A percentile compares a stretch with the other conserved stretches of the same genome.
These are phyloP conservation scores for Drosophila merina DNA, from an alignment of 2,888 invertebrate species.

Conservation along the genomic window DNA sequence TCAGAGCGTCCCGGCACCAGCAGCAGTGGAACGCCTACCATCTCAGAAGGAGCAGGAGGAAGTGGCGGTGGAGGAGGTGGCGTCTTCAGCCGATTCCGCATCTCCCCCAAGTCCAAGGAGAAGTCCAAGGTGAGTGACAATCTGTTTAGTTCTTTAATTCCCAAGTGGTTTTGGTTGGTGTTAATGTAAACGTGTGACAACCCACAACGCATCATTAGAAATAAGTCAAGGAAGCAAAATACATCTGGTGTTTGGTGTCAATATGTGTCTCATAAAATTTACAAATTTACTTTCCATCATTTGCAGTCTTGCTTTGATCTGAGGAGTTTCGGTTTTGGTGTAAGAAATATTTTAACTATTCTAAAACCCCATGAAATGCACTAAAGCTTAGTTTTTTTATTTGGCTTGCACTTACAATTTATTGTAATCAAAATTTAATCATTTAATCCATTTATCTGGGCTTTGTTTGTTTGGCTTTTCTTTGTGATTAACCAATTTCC, in stretches of 20 bases:
- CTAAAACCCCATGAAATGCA: constrained; percentile 4
- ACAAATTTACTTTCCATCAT: constrained; percentile 57
- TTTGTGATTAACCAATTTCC: constrained; percentile 17
- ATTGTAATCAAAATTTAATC: background rate
- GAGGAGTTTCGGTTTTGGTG: constrained; percentile 84
- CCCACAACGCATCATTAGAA: constrained; percentile 14
- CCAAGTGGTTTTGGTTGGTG: constrained; percentile 9
- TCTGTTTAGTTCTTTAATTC: background rate
- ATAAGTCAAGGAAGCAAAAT: constrained; percentile 6
- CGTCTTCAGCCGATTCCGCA: constrained; percentile 86
- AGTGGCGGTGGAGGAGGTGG: constrained; percentile 65
- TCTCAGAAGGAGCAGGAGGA: constrained; percentile 57
- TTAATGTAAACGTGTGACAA: constrained; percentile 8
- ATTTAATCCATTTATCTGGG: constrained; percentile 24
- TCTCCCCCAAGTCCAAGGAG: constrained; percentile 87
- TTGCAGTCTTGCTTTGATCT: constrained; percentile 87
- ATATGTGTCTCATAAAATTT: constrained; percentile 44
- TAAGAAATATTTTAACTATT: constrained; percentile 74
- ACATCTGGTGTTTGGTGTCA: constrained; percentile 28
- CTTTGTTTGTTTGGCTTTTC: constrained; percentile 19
- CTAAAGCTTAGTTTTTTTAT: constrained; percentile 22
- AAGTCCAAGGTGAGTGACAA: constrained; percentile 86
- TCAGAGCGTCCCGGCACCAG: constrained; percentile 86
- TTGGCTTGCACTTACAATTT: background rate
- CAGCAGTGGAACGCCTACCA: constrained; percentile 76